Conservation (phyloP, 2,113 vertebrate species). For the Calidris pugnax region DNA sequence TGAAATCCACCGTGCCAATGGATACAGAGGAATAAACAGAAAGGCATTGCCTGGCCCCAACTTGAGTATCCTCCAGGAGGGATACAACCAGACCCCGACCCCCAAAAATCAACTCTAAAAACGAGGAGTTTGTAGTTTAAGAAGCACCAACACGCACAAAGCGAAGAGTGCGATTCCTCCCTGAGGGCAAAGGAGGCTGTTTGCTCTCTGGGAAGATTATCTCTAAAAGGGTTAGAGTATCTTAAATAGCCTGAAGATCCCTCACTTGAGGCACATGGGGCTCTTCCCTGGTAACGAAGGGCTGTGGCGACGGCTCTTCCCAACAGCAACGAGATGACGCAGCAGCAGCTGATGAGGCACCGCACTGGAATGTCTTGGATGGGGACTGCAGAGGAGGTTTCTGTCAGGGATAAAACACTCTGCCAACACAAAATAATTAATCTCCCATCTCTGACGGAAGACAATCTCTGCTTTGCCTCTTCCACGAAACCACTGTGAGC, state of each 20-base stretch:
- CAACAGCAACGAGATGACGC: not conserved
- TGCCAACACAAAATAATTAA: not conserved
- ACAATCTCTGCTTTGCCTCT: not conserved
- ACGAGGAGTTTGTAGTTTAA: too few relatives aligned
- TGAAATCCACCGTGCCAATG: not conserved
- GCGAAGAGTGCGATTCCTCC: accelerated
- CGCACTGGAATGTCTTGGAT: constrained; percentile 3
- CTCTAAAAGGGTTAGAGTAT: not conserved
- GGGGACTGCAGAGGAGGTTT: not conserved
- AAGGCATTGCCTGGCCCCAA: not conserved
- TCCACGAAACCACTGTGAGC: not conserved
- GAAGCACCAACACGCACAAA: accelerated
- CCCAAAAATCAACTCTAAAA: not conserved
- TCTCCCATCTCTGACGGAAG: accelerated
- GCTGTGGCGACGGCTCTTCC: not conserved
- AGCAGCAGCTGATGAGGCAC: not conserved
- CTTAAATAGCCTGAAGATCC: not conserved
- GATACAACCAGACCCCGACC: not conserved
- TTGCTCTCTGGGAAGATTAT: not conserved
- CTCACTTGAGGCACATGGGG: not conserved
- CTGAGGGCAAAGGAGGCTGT: not conserved
- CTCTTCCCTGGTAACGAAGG: not conserved
- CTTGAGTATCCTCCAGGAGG: accelerated
- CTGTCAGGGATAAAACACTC: not conserved
- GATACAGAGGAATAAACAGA: not conserved